phyloP scores from a whole-genome alignment of 2,113 vertebrate species.

The Xenopus laevis region DNA sequence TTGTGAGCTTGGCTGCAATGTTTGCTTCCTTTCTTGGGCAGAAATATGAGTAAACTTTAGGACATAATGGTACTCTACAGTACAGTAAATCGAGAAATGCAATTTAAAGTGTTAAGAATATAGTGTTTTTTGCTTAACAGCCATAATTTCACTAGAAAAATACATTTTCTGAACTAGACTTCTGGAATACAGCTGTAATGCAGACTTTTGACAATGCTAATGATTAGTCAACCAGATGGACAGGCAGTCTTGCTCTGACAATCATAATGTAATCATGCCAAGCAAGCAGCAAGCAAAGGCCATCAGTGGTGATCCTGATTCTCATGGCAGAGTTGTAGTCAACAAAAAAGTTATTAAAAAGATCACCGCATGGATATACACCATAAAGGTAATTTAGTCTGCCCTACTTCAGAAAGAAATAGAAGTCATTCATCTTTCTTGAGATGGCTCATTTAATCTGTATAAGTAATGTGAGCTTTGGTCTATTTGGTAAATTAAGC shows the following conservation, averaged over 20 bases:
- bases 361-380: slow-evolving; percentile 1
- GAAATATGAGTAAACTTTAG: no score
- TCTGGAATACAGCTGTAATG: no score
- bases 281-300: slow-evolving; percentile 6
- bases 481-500: not conserved
- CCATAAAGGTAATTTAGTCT: not conserved
- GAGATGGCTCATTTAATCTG: not conserved
- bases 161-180: no score
- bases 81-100: no score
- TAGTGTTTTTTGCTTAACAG: no score
- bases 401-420: not conserved
- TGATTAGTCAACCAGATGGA: slow-evolving; percentile 34
- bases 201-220: no score
- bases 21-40: no score
- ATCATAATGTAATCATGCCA: slow-evolving; percentile 40
- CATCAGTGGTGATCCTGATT: slow-evolving; percentile 7
- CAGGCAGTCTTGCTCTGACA: slow-evolving; percentile 31
- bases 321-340: slow-evolving; percentile 20
- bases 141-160: no score
- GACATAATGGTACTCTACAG: no score
- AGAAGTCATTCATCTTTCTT: slow-evolving; percentile 17
- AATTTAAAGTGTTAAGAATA: no score
- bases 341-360: slow-evolving; percentile 31
- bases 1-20: no score
- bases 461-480: not conserved